A percentile compares a stretch with the other conserved stretches of the same genome.
Conservation (phyloP, 2,797 vertebrate genomes). For the Betta splendens region DNA sequence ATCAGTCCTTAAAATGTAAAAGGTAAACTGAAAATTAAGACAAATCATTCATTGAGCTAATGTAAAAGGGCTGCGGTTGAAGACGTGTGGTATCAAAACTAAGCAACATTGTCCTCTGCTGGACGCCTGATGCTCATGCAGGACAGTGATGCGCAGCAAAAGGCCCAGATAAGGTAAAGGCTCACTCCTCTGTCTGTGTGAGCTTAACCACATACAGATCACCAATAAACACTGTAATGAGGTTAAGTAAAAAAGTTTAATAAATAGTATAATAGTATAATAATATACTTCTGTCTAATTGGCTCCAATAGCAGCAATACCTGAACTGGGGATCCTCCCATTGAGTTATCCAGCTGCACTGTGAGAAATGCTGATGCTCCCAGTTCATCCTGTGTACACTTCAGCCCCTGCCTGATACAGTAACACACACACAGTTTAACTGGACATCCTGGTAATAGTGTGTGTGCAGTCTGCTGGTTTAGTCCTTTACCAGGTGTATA, state of each 20-base stretch:
- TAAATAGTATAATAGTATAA: too few relatives aligned
- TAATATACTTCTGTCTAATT: too few relatives aligned
- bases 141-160: not conserved
- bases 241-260: too few relatives aligned
- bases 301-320: conserved; percentile 47
- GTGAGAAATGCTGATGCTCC: conserved; percentile 82
- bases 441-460: not conserved
- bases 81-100: not conserved
- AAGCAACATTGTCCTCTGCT: conserved; percentile 63
- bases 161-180: too few relatives aligned
- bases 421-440: conserved; percentile 31
- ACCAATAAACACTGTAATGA: too few relatives aligned
- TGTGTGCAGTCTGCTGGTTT: not conserved
- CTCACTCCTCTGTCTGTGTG: not conserved
- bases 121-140: conserved; percentile 13
- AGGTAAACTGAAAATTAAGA: not conserved
- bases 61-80: not conserved
- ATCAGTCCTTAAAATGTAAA: not conserved
- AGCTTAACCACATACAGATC: not conserved
- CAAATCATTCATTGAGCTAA: too few relatives aligned
- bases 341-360: conserved; percentile 82
- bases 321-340: conserved; percentile 84
- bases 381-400: conserved; percentile 83
- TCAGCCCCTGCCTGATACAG: conserved; percentile 82
- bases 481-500: conserved; percentile 82